Base-by-base conservation (phyloP, 2,113 vertebrate species). In the Sigmodon hispidus region DNA sequence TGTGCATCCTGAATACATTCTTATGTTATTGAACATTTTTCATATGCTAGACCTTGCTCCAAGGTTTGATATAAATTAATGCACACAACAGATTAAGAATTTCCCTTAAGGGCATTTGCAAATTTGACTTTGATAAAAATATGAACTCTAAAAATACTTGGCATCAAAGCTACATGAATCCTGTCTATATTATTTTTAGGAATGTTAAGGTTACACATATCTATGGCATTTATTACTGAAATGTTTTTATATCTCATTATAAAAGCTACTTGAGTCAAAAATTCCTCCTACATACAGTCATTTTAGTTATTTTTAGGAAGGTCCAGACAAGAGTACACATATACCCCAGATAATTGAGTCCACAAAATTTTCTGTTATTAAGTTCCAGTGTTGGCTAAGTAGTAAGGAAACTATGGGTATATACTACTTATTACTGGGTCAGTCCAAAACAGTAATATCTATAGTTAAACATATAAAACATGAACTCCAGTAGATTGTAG, bases 221-320 rank as follows among this genome's bases (percentile, higher is more conserved):
- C 36, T n/a, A 43, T 22, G 65, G 3, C 31, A 77, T 91, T 95
- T 85, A 85, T 57, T 81, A 79, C 50, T 69, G 45, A 36, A 89
- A 87, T 59, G 50, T 73, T 61, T 83, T 57, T 40, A 48, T 59
- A 59, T 86, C 40, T 67, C 88, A 91, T 52, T 75, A 80, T 63
- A 90, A 84, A 89, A 93, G 65, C 50, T 80, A 8, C 52, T 75
- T 61, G 45, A 48, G 29, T 84, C 89, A 94, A 86, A 89, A 93
- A 85, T 85, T 90, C 43, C 48, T 95, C 75, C 65, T 81, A 29
- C 0, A 36, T 79, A 65, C 91, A 26, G 36, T 91, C 34, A 81
- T 93, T 95, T 96, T 21, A 87, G 50, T 36, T 89, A 84, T 85
- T 96, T 96, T 96, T 87, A 94, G 86, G 50, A 9, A 87, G 45